Evolutionary conservation across 2,888 invertebrate genomes (phyloP), one percentile per base, ranked within the genome.

Genomic region (Rotaria sp.): DNA sequence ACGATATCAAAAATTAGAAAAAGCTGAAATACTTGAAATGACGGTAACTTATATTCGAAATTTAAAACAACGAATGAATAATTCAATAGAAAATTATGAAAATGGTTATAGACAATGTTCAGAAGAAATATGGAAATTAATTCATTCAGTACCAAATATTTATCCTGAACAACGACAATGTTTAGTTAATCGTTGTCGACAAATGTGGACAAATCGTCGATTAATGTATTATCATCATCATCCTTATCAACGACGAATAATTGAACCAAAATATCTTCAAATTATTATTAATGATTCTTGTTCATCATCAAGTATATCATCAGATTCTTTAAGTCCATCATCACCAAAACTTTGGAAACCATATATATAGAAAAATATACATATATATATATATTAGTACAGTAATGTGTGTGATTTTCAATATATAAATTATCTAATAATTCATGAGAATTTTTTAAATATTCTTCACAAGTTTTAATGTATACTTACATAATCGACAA

Each of bases 11-110:
- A 86, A 86, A 85, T 57, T 86, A 57, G 86, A 86, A 59, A 86
- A 86, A 59, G 86, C 86, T n/a, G 86, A 86, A 80, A 86, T 86
- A 21, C 80, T 86, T 21, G 86, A 86, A 59, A 86, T 86, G 86
- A 75, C 86, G n/a, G 86, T 86, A 11, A 57, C 24, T n/a, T 86
- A 85, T 74, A 85, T 86, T 75, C 74, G 85, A 74, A 86, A 85
- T 59, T 38, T 55, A 38, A 86, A 80, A 80, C 80, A 38, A n/a
- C n/a, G n/a, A 45, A 45, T 80, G n/a, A 41, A 80, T n/a, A 45
- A n/a, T 45, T 26, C 80, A 26, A 26, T 45, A 1, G 80, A 80
- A 26, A 21, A 80, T 45, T 80, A 80, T 80, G 80, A 80, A 45
- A 80, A 26, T 80, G 80, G 80, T 45, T 80, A 80, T 80, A 4